Base-by-base conservation (phyloP, 2,888 invertebrate genomes). In the Fissipunctia ypsillon region DNA sequence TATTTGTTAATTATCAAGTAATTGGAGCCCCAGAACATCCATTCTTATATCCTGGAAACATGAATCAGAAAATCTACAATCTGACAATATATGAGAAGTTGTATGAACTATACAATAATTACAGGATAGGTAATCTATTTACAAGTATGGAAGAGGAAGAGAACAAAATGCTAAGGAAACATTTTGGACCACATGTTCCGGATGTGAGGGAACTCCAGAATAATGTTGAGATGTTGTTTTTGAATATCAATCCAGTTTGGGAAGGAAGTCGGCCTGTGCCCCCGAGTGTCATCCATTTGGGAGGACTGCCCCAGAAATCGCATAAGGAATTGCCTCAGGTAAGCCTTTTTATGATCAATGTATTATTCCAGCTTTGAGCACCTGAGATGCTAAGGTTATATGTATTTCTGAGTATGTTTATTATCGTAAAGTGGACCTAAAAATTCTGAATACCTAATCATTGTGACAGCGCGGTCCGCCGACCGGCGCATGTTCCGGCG, bases 231-330 rank as follows among this genome's bases (percentile, higher is more conserved):
- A 87, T 96, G 90, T 67, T 96, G 35, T 92, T 96, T 73, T 65
- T 95, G 4, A 96, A 96, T 78, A 81, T 88, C 0, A 92, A 95
- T 84, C 92, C 94, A 0, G 79, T 93, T 41, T 93, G 92, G 85
- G 90, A 91, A 19, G 85, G 86, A 2, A 90, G 88, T 68, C 87
- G 92, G 19, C 96, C 96, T 2, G 86, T 93, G 10, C 91, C 95
- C n/a, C 94, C 95, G 0, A 90, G 90, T 66, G 88, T 95, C 7
- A 76, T 96, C 1, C 91, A 92, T 69, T 90, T 95, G 68, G 95
- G 96, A 69, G 95, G 95, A 3, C 82, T 94, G 48, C 95, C 95
- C 79, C 87, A 93, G 48, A 90, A 89, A n/a, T 88, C 90, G 6
- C 77, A 90, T 14, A 91, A 94, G 69, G 87, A 92, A 19, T 84